A percentile compares a stretch with the other conserved stretches of the same genome.
Evolutionary conservation across 2,797 vertebrate genomes (phyloP).

Genomic region (Bufotes viridis): DNA sequence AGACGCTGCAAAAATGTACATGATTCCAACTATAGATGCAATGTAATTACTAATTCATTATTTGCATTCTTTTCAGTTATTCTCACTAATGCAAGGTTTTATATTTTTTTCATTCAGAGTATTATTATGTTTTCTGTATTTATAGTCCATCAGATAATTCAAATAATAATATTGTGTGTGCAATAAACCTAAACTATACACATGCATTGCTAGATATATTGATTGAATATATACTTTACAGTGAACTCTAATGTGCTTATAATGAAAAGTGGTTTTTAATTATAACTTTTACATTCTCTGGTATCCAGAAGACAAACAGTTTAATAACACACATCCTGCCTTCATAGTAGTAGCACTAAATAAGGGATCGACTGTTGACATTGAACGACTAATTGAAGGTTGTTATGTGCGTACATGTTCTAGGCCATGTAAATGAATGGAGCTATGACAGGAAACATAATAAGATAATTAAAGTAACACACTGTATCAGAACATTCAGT

Average conservation of each 20-base stretch:
- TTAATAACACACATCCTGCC: neutral
- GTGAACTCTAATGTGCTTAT: neutral
- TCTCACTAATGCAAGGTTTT: too few species aligned
- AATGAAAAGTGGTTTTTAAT: slow-evolving; percentile 19
- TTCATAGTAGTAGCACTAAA: neutral
- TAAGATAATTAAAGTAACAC: slow-evolving; percentile 16
- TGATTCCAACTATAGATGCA: too few species aligned
- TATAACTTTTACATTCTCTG: neutral
- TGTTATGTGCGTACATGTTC: neutral
- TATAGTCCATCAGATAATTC: too few species aligned
- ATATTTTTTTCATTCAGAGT: too few species aligned
- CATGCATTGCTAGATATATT: too few species aligned
- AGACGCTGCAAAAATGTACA: too few species aligned
- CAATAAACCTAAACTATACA: too few species aligned
- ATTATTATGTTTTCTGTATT: too few species aligned
- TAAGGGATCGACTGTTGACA: slow-evolving; percentile 5
- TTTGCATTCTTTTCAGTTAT: too few species aligned
- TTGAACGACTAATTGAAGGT: slow-evolving; percentile 7
- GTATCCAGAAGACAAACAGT: slow-evolving; percentile 8
- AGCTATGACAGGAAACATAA: slow-evolving; percentile 9
- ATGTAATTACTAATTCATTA: too few species aligned
- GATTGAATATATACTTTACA: neutral
- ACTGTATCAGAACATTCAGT: neutral
- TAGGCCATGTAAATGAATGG: neutral
- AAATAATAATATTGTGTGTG: neutral